A percentile compares a stretch with the other conserved stretches of the same genome.
Evolutionary conservation across 2,113 vertebrate genomes (phyloP).

Genomic region (Nestor notabilis): DNA sequence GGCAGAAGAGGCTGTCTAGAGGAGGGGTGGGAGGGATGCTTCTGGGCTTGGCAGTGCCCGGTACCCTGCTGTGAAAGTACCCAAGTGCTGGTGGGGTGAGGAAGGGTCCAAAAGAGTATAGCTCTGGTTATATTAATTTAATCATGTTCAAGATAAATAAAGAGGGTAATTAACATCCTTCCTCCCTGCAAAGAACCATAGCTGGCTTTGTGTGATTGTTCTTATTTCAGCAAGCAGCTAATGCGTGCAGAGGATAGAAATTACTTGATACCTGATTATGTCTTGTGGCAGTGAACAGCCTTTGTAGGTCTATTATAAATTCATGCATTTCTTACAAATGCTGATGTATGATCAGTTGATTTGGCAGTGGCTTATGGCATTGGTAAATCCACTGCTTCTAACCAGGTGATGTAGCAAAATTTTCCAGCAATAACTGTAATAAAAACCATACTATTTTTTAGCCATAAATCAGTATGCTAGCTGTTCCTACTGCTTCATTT

Average conservation of each 20-base stretch:
- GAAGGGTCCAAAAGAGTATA: background rate
- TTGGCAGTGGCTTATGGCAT: background rate
- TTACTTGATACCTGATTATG: background rate
- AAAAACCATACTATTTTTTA: background rate
- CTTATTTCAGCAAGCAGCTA: background rate
- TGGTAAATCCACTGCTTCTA: slow-evolving; percentile 28
- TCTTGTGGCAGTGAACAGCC: background rate
- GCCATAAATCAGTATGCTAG: background rate
- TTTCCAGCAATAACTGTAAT: background rate
- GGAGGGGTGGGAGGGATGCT: background rate
- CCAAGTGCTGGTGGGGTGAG: background rate
- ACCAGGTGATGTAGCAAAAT: background rate
- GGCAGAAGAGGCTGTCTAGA: background rate
- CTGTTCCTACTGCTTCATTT: background rate
- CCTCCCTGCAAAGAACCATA: rapidly evolving
- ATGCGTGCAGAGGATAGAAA: background rate
- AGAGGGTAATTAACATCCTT: background rate
- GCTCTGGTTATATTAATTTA: background rate
- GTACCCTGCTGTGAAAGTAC: background rate
- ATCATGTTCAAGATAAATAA: background rate
- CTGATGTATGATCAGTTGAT: background rate
- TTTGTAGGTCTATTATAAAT: background rate
- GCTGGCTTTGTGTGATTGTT: background rate
- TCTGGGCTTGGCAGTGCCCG: background rate
- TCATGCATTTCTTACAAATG: background rate